A percentile compares a stretch with the other conserved stretches of the same genome.
These are phyloP conservation scores for Stenoptilia bipunctidactyla DNA, from an alignment of 2,888 invertebrate species.

Conservation along the genomic window DNA sequence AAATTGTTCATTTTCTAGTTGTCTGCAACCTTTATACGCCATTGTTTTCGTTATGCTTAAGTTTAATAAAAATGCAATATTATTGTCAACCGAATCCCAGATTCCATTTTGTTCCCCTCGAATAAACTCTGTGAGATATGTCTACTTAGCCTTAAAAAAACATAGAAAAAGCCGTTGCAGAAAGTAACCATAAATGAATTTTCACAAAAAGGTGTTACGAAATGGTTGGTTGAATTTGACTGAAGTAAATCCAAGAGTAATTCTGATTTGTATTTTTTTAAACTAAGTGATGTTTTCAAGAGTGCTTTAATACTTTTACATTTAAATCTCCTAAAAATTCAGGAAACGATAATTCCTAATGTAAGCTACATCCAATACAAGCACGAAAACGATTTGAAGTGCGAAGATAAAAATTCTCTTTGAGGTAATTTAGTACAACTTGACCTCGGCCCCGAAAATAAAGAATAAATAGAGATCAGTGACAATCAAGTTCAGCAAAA, in stretches of 20 bases:
- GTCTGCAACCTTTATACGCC: no score
- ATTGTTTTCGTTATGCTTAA: conserved; percentile 17
- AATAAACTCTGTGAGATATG: conserved; percentile 43
- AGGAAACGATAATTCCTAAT: no score
- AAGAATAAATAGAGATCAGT: no score
- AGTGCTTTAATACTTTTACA: neutral
- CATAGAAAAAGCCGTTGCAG: neutral
- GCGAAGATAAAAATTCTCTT: no score
- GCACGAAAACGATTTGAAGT: no score
- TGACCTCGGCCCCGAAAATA: no score
- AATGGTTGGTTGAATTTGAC: neutral
- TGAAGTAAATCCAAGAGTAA: neutral
- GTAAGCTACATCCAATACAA: no score
- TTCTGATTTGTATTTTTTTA: neutral
- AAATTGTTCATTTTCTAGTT: no score
- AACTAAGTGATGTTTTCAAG: neutral
- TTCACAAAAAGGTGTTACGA: no score
- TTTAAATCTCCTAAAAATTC: neutral
- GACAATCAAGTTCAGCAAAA: no score
- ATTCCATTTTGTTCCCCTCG: conserved; percentile 33
- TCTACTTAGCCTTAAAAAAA: conserved; percentile 5
- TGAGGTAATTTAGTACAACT: no score
- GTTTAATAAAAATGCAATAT: conserved; percentile 42
- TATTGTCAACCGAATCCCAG: conserved; percentile 32
- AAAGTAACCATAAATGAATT: no score